These are phyloP conservation scores for Picus viridis DNA, from an alignment of 2,797 vertebrate species.

Conservation along the genomic window DNA sequence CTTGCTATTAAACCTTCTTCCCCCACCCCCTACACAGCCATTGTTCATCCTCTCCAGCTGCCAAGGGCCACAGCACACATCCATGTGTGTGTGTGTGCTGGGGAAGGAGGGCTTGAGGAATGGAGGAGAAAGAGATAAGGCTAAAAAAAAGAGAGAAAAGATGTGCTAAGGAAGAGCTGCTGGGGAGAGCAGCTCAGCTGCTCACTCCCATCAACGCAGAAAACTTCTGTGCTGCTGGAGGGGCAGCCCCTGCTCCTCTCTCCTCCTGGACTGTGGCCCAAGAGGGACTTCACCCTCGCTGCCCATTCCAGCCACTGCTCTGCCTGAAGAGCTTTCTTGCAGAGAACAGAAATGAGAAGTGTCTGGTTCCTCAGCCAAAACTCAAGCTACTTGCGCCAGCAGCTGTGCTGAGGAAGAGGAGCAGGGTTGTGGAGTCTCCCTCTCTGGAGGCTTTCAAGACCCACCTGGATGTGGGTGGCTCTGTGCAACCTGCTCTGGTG, in stretches of 20 bases:
- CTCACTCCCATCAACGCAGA: background rate
- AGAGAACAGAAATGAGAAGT: background rate
- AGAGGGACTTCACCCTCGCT: background rate
- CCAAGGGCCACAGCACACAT: background rate
- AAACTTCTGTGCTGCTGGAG: background rate
- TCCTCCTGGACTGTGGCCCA: background rate
- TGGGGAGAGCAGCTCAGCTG: background rate
- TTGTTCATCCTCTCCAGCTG: background rate
- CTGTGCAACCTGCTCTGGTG: too few relatives aligned
- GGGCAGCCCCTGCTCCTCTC: background rate
- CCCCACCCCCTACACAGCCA: background rate
- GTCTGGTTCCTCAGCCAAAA: background rate
- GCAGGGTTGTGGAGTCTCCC: background rate
- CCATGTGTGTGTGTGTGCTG: fast-evolving
- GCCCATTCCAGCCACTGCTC: background rate
- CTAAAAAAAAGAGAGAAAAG: background rate
- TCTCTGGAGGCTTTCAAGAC: too few relatives aligned
- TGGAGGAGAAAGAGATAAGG: background rate
- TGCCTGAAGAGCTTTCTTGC: fast-evolving
- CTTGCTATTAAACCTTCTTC: background rate
- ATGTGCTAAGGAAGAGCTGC: background rate
- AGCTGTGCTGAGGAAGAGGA: background rate
- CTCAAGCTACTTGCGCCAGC: background rate
- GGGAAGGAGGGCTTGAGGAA: background rate
- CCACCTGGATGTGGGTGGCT: too few relatives aligned